Base-by-base conservation (phyloP, 2,797 vertebrate species). In the Ptychobarbus kaznakovi region DNA sequence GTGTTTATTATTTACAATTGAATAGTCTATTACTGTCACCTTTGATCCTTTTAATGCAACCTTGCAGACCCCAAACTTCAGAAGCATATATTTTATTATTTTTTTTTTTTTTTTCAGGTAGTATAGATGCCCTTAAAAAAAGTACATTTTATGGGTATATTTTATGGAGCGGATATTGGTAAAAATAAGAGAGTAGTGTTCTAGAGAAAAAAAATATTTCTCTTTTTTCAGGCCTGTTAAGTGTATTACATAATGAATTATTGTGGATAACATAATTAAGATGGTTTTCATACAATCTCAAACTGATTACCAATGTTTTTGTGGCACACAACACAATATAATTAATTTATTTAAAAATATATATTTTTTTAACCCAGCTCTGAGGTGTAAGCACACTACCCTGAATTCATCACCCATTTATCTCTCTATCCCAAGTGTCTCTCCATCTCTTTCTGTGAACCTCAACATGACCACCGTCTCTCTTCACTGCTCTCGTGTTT, bases 351-450 rank as follows among this genome's bases (percentile, higher is more conserved):
- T 58, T 58, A 9, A 1, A 56, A 56, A 56, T 20, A 18, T 11
- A 16, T 49, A 15, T 1, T 51, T 75, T 15, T 44, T 44, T 3
- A 44, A n/a, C 68, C 8, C 32, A 69, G 25, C 4, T 13, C 75
- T 38, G 10, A 56, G 11, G 13, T 22, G 32, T 63, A 11, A 42
- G 61, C 15, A 15, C 40, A 49, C 16, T 20, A 6, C 16, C 42
- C 13, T 81, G 1, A 35, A 40, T 25, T 49, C 46, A 56, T 40
- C 72, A 61, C 70, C 56, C 46, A 78, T 74, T 66, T 40, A 42
- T 77, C 49, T 46, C 49, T 73, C 80, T 80, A 73, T 84, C 66
- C 82, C 80, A 76, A 49, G 46, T 83, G 72, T 68, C 70, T 65
- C 38, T 61, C 25, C 80, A 66, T 70, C 35, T 77, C 12, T 25